Conservation (phyloP, 2,113 vertebrate species). For the Equus quagga region DNA sequence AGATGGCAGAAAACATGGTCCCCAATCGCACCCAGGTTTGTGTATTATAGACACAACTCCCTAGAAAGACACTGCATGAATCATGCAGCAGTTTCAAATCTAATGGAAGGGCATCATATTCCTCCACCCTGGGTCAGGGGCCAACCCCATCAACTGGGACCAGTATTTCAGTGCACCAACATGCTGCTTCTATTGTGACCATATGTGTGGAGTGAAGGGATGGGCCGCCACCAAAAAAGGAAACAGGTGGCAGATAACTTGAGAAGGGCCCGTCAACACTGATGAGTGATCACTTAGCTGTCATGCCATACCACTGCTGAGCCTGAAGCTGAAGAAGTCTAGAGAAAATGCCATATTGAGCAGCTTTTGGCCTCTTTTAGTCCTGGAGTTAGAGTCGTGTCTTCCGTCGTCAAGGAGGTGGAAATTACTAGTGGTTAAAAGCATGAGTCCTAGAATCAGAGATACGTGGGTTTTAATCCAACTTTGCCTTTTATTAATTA, state of each 20-base stretch:
- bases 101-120: neutral
- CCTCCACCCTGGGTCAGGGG: neutral
- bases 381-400: neutral
- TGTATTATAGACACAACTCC: neutral
- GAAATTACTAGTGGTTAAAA: neutral
- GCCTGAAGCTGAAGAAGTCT: neutral
- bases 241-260: neutral
- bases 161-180: neutral
- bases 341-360: neutral
- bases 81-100: neutral
- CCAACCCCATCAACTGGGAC: neutral
- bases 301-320: too few species aligned
- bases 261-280: neutral
- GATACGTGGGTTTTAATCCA: neutral
- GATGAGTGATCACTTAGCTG: rapidly evolving
- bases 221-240: neutral
- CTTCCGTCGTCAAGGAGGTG: neutral
- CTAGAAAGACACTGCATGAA: neutral
- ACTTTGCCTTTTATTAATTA: neutral
- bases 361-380: neutral
- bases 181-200: neutral
- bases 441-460: neutral
- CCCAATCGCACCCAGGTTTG: neutral
- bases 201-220: neutral
- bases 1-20: neutral